A percentile compares a stretch with the other conserved stretches of the same genome.
Conservation (phyloP, 1,140 invertebrate species). For the Pogonus chalceus region DNA sequence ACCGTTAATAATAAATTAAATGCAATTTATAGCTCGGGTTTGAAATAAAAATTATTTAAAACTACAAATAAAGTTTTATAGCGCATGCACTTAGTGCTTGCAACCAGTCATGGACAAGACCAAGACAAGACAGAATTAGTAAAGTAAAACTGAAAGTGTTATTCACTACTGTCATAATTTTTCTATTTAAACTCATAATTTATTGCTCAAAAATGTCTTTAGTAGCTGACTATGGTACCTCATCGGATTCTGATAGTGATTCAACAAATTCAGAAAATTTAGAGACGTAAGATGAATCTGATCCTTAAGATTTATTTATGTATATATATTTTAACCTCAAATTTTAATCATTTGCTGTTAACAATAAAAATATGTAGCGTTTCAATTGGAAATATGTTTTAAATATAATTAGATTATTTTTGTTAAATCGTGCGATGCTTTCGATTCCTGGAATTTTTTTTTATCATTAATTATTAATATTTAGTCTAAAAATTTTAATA, state of each 20-base stretch:
- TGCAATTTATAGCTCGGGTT: no score
- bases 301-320: not conserved
- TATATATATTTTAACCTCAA: not conserved
- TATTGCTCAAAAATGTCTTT: constrained; percentile 52
- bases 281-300: constrained; percentile 19
- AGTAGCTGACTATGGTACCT: constrained; percentile 51
- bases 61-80: no score
- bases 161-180: no score
- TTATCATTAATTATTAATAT: not conserved
- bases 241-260: constrained; percentile 35
- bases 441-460: no score
- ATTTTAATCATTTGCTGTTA: not conserved
- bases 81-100: no score
- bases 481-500: constrained; percentile 15
- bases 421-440: constrained; percentile 1
- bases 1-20: no score
- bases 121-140: no score
- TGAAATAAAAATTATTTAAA: no score
- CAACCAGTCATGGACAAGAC: no score
- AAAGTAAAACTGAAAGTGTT: no score
- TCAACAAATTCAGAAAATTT: constrained; percentile 28
- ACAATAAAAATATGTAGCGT: not conserved
- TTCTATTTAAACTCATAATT: no score
- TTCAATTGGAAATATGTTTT: constrained; percentile 1
- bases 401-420: constrained; percentile 3